These are phyloP conservation scores for Lytechinus variegatus DNA, from an alignment of 35 echinoderm and acorn worm genomes.

Conservation along the genomic window DNA sequence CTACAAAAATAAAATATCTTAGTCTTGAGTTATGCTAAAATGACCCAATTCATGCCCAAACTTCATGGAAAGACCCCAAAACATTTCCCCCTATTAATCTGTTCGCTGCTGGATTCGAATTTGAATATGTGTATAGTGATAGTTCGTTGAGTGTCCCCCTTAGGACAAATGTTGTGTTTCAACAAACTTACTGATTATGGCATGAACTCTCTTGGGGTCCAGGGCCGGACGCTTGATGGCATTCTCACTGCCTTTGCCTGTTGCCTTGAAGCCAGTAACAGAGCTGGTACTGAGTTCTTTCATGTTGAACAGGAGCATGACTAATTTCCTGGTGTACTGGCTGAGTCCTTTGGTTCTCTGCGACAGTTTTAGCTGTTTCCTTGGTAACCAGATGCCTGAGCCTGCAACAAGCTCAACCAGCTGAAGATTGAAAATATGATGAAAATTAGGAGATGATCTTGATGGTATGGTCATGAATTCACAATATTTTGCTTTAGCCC, in stretches of 20 bases:
- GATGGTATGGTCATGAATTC: too few species aligned
- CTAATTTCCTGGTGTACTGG: background rate
- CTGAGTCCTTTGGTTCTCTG: background rate
- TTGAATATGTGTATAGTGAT: too few species aligned
- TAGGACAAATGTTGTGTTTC: too few species aligned
- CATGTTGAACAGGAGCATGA: background rate
- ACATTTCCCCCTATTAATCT: too few species aligned
- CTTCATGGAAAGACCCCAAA: too few species aligned
- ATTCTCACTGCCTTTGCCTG: constrained; percentile 33
- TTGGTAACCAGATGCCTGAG: background rate
- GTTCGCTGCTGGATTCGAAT: too few species aligned
- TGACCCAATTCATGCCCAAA: too few species aligned
- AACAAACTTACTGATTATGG: background rate
- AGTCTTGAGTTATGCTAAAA: too few species aligned
- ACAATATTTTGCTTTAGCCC: too few species aligned
- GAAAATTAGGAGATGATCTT: too few species aligned
- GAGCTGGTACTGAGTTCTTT: constrained; percentile 17
- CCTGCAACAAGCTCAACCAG: background rate
- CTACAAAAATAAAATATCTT: too few species aligned
- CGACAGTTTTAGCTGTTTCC: background rate
- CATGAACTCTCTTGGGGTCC: background rate
- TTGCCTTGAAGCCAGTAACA: background rate
- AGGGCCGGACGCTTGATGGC: background rate
- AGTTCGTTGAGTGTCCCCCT: too few species aligned
- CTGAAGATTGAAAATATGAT: background rate